These are phyloP conservation scores for Lingula anatina DNA, from an alignment of 2,888 invertebrate genomes.

Conservation along the genomic window DNA sequence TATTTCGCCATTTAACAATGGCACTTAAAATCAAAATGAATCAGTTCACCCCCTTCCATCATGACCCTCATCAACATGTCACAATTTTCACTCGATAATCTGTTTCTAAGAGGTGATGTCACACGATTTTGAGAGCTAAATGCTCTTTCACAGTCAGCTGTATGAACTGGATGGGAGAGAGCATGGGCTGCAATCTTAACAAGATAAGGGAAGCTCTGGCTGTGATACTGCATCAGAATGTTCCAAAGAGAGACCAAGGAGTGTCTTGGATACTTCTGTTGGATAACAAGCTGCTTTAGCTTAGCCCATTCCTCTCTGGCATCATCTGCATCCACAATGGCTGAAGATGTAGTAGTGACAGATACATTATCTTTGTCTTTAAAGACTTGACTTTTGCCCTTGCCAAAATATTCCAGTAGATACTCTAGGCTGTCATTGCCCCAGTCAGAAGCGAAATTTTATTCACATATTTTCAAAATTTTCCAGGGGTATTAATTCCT, in stretches of 20 bases:
- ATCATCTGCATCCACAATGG: conserved; percentile 1
- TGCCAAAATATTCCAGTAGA: conserved; percentile 9
- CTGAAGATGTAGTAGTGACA: not conserved
- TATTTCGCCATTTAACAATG: too few relatives aligned
- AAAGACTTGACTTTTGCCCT: conserved; percentile 4
- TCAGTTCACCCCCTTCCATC: conserved; percentile 7
- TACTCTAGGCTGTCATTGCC: conserved; percentile 9
- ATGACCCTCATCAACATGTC: conserved; percentile 10
- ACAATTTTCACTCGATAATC: conserved; percentile 7
- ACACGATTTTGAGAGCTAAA: conserved; percentile 11
- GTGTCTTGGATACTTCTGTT: conserved; percentile 4
- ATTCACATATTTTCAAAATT: too few relatives aligned
- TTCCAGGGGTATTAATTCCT: too few relatives aligned
- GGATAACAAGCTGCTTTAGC: conserved; percentile 7
- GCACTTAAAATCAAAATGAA: conserved; percentile 11
- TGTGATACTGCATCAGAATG: conserved; percentile 7
- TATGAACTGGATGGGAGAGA: conserved; percentile 10
- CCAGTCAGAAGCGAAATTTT: too few relatives aligned
- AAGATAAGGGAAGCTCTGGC: conserved; percentile 9
- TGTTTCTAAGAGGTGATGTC: conserved; percentile 9
- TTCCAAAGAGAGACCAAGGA: conserved; percentile 6
- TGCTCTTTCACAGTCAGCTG: conserved; percentile 13
- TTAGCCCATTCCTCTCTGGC: conserved; percentile 8
- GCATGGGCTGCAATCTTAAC: conserved; percentile 7
- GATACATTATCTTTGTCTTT: not conserved